These are phyloP conservation scores for Apistogramma diplotaenia DNA, from an alignment of 2,113 vertebrate genomes.

Conservation along the genomic window DNA sequence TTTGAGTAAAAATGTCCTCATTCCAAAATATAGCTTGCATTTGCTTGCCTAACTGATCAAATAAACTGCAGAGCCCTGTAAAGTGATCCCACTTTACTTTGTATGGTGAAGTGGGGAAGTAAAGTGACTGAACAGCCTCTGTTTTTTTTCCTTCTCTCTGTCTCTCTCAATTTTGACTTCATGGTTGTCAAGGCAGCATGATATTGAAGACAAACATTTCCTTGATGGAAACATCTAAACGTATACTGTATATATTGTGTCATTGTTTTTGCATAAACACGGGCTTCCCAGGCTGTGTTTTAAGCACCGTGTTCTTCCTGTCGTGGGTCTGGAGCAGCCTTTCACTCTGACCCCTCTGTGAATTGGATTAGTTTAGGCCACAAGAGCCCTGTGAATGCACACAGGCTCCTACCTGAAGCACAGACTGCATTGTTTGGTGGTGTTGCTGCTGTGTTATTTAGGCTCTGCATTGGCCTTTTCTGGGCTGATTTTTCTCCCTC, in stretches of 20 bases:
- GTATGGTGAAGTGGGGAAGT: background rate
- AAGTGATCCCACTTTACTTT: background rate
- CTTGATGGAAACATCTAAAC: background rate
- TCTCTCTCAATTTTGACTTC: background rate
- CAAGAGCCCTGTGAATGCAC: background rate
- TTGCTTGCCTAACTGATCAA: background rate
- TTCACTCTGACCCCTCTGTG: slow-evolving; percentile 22
- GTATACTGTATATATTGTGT: background rate
- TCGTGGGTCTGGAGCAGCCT: slow-evolving; percentile 72
- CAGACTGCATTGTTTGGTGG: background rate
- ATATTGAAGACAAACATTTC: background rate
- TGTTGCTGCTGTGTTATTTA: background rate
- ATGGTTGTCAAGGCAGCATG: background rate
- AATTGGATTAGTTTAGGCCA: slow-evolving; percentile 15
- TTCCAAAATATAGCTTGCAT: background rate
- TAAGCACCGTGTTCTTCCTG: slow-evolving; percentile 67
- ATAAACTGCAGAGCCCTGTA: background rate
- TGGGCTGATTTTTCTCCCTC: background rate
- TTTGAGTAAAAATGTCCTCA: background rate
- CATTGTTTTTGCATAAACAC: slow-evolving; percentile 55
- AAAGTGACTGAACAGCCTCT: background rate
- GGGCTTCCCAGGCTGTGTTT: slow-evolving; percentile 14
- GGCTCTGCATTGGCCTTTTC: background rate
- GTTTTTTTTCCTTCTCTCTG: background rate
- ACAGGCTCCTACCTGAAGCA: background rate